Base-by-base conservation (phyloP, 1,140 invertebrate genomes). In the Platyscapa corneri region DNA sequence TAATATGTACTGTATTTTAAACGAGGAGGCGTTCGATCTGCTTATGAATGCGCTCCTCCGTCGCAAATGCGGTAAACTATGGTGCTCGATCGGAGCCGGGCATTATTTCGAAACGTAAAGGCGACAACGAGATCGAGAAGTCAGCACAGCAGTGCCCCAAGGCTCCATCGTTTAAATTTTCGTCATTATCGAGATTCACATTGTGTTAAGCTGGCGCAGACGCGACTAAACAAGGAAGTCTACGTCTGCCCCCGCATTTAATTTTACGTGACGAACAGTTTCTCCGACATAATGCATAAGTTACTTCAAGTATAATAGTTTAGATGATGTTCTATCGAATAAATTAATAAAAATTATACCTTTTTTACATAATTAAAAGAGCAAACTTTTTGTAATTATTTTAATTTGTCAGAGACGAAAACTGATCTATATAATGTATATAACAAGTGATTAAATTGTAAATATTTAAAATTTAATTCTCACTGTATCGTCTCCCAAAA, bases 381-480 rank as follows among this genome's bases (percentile, higher is more conserved):
- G 27, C 20, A 64, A n/a, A 16, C 67, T 83, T 74, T 10, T 75
- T 64, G 49, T 60, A 60, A 60, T 42, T 60, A 42, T 64, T 82
- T 42, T 32, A 46, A 83, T 37, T 76, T 37, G 23, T 49, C 56
- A 27, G 42, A 72, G 27, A 82, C 46, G 30, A 56, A 30, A 78
- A 78, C 49, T 77, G 10, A 84, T 67, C 76, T 75, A 67, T 67
- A 81, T 85, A 82, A 85, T 82, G 65, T 82, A 67, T 49, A 23
- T 82, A 80, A 79, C 23, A 80, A 46, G 18, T 76, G 14, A 76
- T 82, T 81, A 53, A 76, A 82, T 46, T 85, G 78, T 85, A 85
- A 85, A 85, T 85, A 85, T 65, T 60, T 46, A 49, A 32, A 85
- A 27, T 39, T 27, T 75, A 60, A 76, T 56, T 60, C 53, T 76